Evolutionary conservation across 2,113 vertebrate genomes (phyloP), one percentile per base, ranked within the genome.

Genomic region (Lagopus muta): DNA sequence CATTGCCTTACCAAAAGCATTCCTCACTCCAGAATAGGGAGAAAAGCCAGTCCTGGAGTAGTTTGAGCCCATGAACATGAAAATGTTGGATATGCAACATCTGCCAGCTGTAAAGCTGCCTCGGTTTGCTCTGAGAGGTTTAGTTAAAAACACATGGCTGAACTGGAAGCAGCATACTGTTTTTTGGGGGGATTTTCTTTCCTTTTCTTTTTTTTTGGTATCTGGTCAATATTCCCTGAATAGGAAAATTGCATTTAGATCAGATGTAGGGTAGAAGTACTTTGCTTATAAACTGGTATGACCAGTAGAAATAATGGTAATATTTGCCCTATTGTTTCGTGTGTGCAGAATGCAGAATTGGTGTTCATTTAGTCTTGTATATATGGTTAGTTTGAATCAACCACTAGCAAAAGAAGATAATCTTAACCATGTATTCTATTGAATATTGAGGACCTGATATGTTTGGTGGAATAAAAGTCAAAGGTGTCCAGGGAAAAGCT

Each of bases 401-500:
- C 16, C 3, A 16, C 43, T 70, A 64, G 7, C 27, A n/a, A 47
- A 67, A 85, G 21, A 62, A 79, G 18, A 20, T 75, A 3, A 4
- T 61, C 18, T 72, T 21, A 82, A 43, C 8, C 2, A 0, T 14
- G 5, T 79, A 3, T 69, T 75, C 20, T 79, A 0, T 76, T 69
- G 28, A 10, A 5, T 54, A 15, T 3, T 64, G 2, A 6, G 40
- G 27, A 2, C 14, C 28, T 12, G 38, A 8, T 67, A 11, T 0
- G 1, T 14, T 52, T 48, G 45, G 11, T 43, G 25, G 19, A 28
- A 38, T 42, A 42, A 5, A 30, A 62, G 25, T 10, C 17, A 38
- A 38, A 72, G 17, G 4, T 88, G 10, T 30, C 4, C 8, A 64
- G 20, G 42, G 17, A 27, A 43, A 57, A 8, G 8, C 52, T 40